phyloP scores from a whole-genome alignment of 2,113 vertebrate species.

The Leuciscus idus region DNA sequence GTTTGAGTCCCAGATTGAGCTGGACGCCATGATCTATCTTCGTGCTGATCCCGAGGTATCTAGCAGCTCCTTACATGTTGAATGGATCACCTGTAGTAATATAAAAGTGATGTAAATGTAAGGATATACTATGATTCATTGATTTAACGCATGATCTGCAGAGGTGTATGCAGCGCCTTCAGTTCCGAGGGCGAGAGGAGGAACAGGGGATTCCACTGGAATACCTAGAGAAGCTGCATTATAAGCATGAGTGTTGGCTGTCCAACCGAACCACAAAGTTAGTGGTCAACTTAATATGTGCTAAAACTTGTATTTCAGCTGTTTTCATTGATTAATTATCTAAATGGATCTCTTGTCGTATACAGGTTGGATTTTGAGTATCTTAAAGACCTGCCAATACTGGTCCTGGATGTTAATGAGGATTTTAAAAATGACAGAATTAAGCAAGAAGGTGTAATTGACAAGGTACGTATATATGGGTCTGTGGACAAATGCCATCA shows the following conservation, averaged over 20 bases:
- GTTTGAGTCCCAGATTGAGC: constrained; percentile 76
- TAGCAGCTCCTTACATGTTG: background rate
- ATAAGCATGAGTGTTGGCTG: constrained; percentile 85
- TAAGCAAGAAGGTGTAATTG: constrained; percentile 77
- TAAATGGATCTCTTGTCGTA: background rate
- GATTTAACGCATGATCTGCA: constrained; percentile 49
- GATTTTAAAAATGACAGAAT: constrained; percentile 85
- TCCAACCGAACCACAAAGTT: constrained; percentile 78
- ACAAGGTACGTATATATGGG: constrained; percentile 69
- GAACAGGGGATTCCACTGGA: constrained; percentile 84
- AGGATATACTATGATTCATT: background rate
- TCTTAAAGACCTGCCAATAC: constrained; percentile 78
- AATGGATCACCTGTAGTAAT: background rate
- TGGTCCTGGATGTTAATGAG: constrained; percentile 81
- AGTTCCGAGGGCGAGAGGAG: constrained; percentile 78
- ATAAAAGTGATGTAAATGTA: background rate
- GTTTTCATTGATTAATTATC: background rate
- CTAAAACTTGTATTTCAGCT: background rate
- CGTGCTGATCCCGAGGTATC: constrained; percentile 80
- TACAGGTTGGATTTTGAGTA: constrained; percentile 82
- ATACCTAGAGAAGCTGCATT: constrained; percentile 85
- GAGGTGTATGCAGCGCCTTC: constrained; percentile 85
- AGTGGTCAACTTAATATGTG: constrained; percentile 19
- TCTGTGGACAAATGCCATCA: background rate
- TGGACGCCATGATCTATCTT: constrained; percentile 86